A percentile compares a stretch with the other conserved stretches of the same genome.
Conservation (phyloP, 2,888 invertebrate genomes). For the Onchidella celtica region DNA sequence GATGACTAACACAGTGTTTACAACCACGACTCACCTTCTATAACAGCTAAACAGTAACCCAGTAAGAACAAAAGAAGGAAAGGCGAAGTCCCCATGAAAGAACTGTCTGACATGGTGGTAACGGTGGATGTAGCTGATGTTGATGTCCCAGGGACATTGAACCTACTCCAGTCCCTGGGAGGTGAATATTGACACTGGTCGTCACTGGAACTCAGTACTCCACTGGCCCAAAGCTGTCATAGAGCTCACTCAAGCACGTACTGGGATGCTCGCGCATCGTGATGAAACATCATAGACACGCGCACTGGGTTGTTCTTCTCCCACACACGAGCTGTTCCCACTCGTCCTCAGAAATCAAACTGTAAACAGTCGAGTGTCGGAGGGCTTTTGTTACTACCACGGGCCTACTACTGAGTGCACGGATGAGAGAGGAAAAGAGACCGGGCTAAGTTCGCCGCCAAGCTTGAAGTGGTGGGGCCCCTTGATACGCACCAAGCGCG, state of each 20-base stretch:
- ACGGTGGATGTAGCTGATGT: background rate
- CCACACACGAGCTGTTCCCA: slow-evolving; percentile 18
- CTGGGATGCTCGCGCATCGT: slow-evolving; percentile 24
- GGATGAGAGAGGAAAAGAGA: background rate
- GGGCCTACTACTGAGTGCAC: background rate
- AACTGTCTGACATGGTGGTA: slow-evolving; percentile 24
- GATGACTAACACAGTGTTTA: too few relatives aligned
- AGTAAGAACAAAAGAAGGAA: slow-evolving; percentile 48
- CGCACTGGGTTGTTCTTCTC: slow-evolving; percentile 18
- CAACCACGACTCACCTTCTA: slow-evolving; percentile 49
- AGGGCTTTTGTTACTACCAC: slow-evolving; percentile 16
- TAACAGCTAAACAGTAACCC: slow-evolving; percentile 53
- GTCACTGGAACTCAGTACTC: background rate
- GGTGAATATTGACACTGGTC: background rate
- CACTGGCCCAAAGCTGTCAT: background rate
- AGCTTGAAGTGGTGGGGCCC: background rate
- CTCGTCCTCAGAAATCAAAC: slow-evolving; percentile 11
- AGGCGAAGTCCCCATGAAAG: slow-evolving; percentile 47
- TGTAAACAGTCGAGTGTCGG: slow-evolving; percentile 28
- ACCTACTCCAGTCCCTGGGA: slow-evolving; percentile 8
- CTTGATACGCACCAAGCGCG: too few relatives aligned
- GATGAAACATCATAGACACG: slow-evolving; percentile 30
- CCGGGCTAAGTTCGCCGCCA: background rate
- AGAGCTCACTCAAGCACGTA: slow-evolving; percentile 9
- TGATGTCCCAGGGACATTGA: background rate